These are phyloP conservation scores for Atrina japonica DNA, from an alignment of 2,888 invertebrate species.

Conservation along the genomic window DNA sequence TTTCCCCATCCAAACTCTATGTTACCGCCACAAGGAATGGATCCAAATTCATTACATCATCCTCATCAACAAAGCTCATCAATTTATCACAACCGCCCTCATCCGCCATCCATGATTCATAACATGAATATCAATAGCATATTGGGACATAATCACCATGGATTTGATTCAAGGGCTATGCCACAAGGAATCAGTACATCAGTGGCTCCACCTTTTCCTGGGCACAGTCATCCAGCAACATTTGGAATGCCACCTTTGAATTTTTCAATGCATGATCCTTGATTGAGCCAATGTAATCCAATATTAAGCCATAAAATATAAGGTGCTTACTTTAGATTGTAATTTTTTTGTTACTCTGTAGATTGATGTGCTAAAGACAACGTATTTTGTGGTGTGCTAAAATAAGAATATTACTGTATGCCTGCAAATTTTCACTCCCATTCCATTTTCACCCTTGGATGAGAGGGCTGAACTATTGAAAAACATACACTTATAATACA, in stretches of 20 bases:
- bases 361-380: no score
- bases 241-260: slow-evolving; percentile 78
- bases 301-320: no score
- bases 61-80: slow-evolving; percentile 68
- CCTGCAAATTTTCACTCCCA: no score
- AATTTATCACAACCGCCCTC: slow-evolving; percentile 74
- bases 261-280: slow-evolving; percentile 78
- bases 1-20: slow-evolving; percentile 76
- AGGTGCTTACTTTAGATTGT: no score
- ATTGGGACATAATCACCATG: slow-evolving; percentile 78
- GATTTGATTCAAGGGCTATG: slow-evolving; percentile 75
- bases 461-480: no score
- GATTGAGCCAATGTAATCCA: no score
- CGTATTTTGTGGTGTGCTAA: no score
- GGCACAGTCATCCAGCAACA: slow-evolving; percentile 73
- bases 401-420: no score
- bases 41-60: slow-evolving; percentile 72
- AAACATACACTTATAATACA: no score
- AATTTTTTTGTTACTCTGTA: no score
- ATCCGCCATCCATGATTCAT: slow-evolving; percentile 73
- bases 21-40: slow-evolving; percentile 72
- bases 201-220: slow-evolving; percentile 76
- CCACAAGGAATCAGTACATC: slow-evolving; percentile 72
- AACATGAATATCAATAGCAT: slow-evolving; percentile 79
- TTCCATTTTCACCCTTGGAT: no score